A percentile compares a stretch with the other conserved stretches of the same genome.
These are phyloP conservation scores for Cephus nigrinus DNA, from an alignment of 2,888 invertebrate genomes.

Conservation along the genomic window DNA sequence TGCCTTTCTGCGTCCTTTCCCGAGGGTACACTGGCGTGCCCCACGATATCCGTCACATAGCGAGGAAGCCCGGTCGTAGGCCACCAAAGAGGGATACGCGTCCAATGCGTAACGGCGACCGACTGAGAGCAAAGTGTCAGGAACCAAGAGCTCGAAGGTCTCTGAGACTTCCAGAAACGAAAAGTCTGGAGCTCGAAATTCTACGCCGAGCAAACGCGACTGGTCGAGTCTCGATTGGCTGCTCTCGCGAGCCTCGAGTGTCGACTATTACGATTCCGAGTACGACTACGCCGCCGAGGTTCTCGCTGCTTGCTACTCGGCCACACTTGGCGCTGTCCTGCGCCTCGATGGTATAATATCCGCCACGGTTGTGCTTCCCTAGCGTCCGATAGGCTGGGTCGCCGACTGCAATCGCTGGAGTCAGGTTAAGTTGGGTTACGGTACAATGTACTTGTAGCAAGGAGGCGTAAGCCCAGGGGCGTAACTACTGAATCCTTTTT, in stretches of 20 bases:
- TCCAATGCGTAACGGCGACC: constrained; percentile 41
- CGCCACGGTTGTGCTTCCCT: constrained; percentile 21
- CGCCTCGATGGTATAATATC: neutral
- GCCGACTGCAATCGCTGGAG: constrained; percentile 30
- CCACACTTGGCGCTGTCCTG: neutral
- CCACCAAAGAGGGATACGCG: constrained; percentile 29
- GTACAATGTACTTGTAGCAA: constrained; percentile 18
- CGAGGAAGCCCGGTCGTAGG: constrained; percentile 31
- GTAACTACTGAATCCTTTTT: neutral
- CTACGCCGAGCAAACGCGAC: constrained; percentile 3
- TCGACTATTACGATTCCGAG: constrained; percentile 2
- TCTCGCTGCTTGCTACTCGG: neutral
- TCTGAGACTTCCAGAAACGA: constrained; percentile 19
- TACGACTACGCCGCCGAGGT: neutral
- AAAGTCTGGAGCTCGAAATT: constrained; percentile 12
- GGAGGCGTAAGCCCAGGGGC: constrained; percentile 2
- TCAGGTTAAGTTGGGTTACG: constrained; percentile 39
- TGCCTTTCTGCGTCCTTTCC: constrained; percentile 24
- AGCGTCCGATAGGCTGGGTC: constrained; percentile 31
- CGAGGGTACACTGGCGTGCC: constrained; percentile 39
- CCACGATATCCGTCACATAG: constrained; percentile 52
- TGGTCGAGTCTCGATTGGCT: constrained; percentile 8
- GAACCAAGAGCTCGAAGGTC: constrained; percentile 16
- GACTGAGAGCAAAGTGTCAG: constrained; percentile 33
- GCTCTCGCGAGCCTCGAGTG: constrained; percentile 18